Evolutionary conservation across 1,140 invertebrate species (phyloP).

Genomic region (Ladona fulva): DNA sequence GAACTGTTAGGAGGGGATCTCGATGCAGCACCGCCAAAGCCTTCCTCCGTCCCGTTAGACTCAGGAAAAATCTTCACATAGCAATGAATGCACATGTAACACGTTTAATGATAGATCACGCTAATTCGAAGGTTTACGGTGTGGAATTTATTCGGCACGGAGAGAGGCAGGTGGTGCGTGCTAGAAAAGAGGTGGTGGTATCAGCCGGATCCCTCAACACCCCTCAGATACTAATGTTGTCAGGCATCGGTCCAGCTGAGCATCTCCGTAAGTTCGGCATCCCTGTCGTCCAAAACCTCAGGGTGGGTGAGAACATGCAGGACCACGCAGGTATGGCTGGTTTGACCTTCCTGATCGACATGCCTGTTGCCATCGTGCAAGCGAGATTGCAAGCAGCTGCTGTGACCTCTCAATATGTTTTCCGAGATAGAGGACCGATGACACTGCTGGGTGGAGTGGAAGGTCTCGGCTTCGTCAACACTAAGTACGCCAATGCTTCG

Average conservation of each 20-base stretch:
- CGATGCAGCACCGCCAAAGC: constrained; percentile 86
- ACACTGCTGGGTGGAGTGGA: constrained; percentile 75
- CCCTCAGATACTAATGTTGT: constrained; percentile 77
- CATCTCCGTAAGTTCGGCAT: constrained; percentile 64
- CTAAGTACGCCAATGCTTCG: constrained; percentile 62
- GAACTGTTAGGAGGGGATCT: constrained; percentile 72
- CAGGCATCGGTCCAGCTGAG: constrained; percentile 69
- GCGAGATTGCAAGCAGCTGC: constrained; percentile 51
- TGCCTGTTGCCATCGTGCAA: constrained; percentile 67
- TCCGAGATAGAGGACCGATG: constrained; percentile 69
- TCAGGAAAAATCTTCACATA: constrained; percentile 68
- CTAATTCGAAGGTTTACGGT: constrained; percentile 58
- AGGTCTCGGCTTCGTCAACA: constrained; percentile 75
- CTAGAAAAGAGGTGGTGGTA: constrained; percentile 63
- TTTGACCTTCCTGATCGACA: constrained; percentile 64
- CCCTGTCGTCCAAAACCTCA: constrained; percentile 53
- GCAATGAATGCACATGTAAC: constrained; percentile 68
- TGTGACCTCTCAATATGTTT: constrained; percentile 68
- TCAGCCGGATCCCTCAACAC: constrained; percentile 71
- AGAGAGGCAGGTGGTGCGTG: constrained; percentile 48
- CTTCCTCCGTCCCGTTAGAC: constrained; percentile 68
- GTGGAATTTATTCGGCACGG: constrained; percentile 67
- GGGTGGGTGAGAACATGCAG: constrained; percentile 64
- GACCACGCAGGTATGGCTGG: constrained; percentile 77
- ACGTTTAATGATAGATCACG: constrained; percentile 58